Percentiles rank a stretch among this genome's conserved stretches.
These are phyloP conservation scores for Coremacera marginata DNA, from an alignment of 2,888 invertebrate species.

Conservation along the genomic window DNA sequence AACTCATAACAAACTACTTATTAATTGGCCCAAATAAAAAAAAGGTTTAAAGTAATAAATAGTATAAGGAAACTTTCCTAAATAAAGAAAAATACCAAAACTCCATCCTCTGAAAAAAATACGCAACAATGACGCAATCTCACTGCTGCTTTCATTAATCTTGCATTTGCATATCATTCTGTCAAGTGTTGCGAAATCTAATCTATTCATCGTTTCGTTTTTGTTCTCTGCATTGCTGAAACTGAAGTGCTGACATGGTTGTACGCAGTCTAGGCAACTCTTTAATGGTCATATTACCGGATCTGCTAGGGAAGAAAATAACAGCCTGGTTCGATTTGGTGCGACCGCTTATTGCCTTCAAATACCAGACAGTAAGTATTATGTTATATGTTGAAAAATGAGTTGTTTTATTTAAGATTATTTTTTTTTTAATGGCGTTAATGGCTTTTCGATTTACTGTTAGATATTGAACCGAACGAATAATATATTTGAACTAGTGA, in stretches of 20 bases:
- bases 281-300: constrained; percentile 88
- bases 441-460: constrained; percentile 44
- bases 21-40: too few relatives aligned
- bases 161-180: neutral
- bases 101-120: too few relatives aligned
- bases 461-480: constrained; percentile 95
- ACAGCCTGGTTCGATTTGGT: constrained; percentile 93
- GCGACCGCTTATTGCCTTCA: constrained; percentile 92
- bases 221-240: neutral
- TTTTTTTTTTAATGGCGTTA: neutral
- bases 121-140: too few relatives aligned
- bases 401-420: neutral
- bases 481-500: constrained; percentile 95
- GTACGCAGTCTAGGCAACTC: constrained; percentile 92
- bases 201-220: neutral
- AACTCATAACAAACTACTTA: too few relatives aligned
- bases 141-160: neutral
- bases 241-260: constrained; percentile 83
- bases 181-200: neutral
- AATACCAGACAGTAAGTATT: constrained; percentile 89
- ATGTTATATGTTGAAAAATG: neutral
- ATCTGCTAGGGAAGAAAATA: constrained; percentile 88
- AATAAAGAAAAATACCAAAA: too few relatives aligned
- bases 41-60: too few relatives aligned
- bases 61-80: too few relatives aligned